Evolutionary conservation across 2,113 vertebrate species (phyloP).

Genomic region (Pomatorhinus ruficollis): DNA sequence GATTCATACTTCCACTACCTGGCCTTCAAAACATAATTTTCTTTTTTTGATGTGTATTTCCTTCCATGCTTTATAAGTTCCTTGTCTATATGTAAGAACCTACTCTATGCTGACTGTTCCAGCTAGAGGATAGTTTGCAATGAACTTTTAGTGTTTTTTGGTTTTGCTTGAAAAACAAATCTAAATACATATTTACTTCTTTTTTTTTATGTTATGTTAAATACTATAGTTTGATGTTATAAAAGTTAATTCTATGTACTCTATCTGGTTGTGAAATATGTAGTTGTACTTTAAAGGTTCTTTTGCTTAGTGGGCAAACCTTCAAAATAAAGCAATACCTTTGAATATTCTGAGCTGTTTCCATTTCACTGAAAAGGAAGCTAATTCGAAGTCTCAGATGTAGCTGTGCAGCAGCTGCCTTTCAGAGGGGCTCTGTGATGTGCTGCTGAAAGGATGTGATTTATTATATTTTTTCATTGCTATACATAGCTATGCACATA

Average conservation of each 20-base stretch:
- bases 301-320: neutral
- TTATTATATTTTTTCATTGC: conserved; percentile 18
- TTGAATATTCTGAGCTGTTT: neutral
- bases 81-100: neutral
- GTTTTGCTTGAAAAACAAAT: neutral
- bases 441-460: conserved; percentile 27
- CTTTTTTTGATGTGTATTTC: neutral
- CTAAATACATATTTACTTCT: neutral
- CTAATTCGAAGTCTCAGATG: neutral
- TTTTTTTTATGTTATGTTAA: neutral
- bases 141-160: neutral
- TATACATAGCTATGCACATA: conserved; percentile 8
- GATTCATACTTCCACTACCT: neutral
- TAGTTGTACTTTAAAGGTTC: neutral
- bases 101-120: neutral
- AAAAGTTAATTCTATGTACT: neutral
- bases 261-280: neutral
- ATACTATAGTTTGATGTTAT: neutral
- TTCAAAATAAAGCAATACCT: neutral
- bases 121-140: neutral
- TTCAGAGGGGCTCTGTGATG: neutral
- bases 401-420: neutral
- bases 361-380: neutral
- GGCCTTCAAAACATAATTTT: neutral
- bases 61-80: neutral